Evolutionary conservation across 2,888 invertebrate genomes (phyloP), one percentile per base, ranked within the genome.

Genomic region (Trissolcus japonicus): DNA sequence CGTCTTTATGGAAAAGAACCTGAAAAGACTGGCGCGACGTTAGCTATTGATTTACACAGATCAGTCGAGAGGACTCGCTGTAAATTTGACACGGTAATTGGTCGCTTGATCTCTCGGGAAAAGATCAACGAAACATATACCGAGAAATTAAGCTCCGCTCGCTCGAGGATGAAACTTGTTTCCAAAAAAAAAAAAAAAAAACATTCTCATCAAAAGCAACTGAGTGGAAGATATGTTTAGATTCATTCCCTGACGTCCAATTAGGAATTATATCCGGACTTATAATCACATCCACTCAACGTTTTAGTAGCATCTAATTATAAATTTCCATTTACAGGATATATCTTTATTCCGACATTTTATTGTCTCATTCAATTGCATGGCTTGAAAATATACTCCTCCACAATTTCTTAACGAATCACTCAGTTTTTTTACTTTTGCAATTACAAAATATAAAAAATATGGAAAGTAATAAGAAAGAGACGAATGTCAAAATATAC

Each of bases 11-110:
- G 61, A 67, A 62, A 74, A 63, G 61, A 68, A 63, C 63, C 16
- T 51, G 62, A 57, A 55, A 67, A 60, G 73, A 48, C 57, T 21
- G 19, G 48, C 35, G 16, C 35, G 43, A 69, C 55, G 21, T 48
- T n/a, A 41, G 35, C 55, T 66, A 73, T 73, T 73, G 73, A 73
- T 73, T 73, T 61, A 66, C 57, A 55, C 16, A 17, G 50, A 54
- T 16, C 35, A 50, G 25, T 6, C 50, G 48, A 62, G 41, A 46
- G 60, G 59, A 73, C 61, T 62, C 51, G 35, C 66, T 56, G 56
- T 56, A 67, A 66, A 66, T 74, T 74, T 67, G 66, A 67, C 61
- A 61, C 66, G 61, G 59, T 74, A 67, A 74, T 66, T 74, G 73
- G 66, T 57, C 56, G 50, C 55, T 65, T 60, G 48, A 72, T 68